Percentiles rank a stretch among this genome's conserved stretches.
Conservation (phyloP, 2,888 invertebrate genomes). For the Caenorhabditis sp. region DNA sequence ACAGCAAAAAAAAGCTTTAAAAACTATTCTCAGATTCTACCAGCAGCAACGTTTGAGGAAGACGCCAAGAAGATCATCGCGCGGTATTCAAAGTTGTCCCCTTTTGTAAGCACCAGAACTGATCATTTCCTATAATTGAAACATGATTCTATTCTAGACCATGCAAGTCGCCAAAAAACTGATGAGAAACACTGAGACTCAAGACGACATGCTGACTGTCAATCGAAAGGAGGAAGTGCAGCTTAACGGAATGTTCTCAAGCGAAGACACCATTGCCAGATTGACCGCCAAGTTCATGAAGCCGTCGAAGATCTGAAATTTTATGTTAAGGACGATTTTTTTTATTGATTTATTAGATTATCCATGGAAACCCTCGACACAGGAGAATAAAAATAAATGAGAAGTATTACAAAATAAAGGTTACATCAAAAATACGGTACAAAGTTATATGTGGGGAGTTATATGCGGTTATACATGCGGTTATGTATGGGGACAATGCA, state of each 20-base stretch:
- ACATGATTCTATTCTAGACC: slow-evolving; percentile 52
- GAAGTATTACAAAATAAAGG: no score
- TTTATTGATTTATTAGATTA: slow-evolving; percentile 1
- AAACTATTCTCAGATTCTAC: slow-evolving; percentile 53
- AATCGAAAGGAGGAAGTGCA: slow-evolving; percentile 61
- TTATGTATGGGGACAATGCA: no score
- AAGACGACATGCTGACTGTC: slow-evolving; percentile 57
- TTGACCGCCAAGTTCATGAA: slow-evolving; percentile 62
- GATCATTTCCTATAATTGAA: neutral
- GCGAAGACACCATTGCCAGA: slow-evolving; percentile 63
- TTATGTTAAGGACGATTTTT: no score
- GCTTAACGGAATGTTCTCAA: slow-evolving; percentile 43
- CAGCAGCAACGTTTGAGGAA: slow-evolving; percentile 57
- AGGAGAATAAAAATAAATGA: no score
- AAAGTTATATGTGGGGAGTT: no score
- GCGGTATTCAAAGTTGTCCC: slow-evolving; percentile 58
- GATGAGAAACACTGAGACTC: slow-evolving; percentile 50
- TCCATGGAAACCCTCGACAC: no score
- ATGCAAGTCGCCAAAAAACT: slow-evolving; percentile 62
- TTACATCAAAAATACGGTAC: no score
- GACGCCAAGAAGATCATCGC: slow-evolving; percentile 56
- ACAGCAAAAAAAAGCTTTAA: neutral
- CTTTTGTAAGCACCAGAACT: slow-evolving; percentile 37
- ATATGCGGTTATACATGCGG: no score
- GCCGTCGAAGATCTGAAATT: slow-evolving; percentile 46